Percentiles rank a stretch among this genome's conserved stretches.
Evolutionary conservation across 2,113 vertebrate genomes (phyloP).

Genomic region (Clupea harengus): DNA sequence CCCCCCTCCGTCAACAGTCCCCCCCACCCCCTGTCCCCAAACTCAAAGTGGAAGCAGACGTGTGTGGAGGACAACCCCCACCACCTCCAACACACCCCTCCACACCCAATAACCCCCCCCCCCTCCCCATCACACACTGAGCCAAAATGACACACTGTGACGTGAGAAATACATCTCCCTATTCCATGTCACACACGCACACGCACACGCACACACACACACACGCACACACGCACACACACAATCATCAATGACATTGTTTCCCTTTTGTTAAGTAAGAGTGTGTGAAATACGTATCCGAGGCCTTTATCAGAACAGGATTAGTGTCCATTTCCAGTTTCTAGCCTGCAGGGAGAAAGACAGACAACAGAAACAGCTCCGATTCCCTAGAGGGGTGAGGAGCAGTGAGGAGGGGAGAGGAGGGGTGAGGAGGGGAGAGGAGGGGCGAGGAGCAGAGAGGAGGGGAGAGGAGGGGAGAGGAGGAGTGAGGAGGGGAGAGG

Average conservation of each 20-base stretch:
- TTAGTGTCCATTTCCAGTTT: not conserved
- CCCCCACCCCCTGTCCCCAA: not conserved
- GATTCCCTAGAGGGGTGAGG: too few species aligned
- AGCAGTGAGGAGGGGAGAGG: too few species aligned
- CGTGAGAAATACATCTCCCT: not conserved
- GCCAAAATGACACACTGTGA: not conserved
- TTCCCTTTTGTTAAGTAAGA: not conserved
- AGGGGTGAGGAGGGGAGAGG: too few species aligned
- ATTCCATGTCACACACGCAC: not conserved
- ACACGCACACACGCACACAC: conserved; percentile 3
- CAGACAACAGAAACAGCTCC: not conserved
- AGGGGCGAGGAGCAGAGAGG: not conserved
- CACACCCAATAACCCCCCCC: not conserved
- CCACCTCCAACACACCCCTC: not conserved
- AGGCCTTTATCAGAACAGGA: not conserved
- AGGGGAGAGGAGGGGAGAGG: not conserved
- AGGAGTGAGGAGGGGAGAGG: too few species aligned
- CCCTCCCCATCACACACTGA: not conserved
- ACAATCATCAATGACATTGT: not conserved
- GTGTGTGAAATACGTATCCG: not conserved
- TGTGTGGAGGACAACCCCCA: not conserved
- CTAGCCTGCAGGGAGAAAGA: not conserved
- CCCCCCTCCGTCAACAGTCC: not conserved
- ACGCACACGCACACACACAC: not conserved
- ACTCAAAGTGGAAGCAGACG: conserved; percentile 11